These are phyloP conservation scores for Sciurus niger DNA, from an alignment of 2,113 vertebrate species.

Conservation along the genomic window DNA sequence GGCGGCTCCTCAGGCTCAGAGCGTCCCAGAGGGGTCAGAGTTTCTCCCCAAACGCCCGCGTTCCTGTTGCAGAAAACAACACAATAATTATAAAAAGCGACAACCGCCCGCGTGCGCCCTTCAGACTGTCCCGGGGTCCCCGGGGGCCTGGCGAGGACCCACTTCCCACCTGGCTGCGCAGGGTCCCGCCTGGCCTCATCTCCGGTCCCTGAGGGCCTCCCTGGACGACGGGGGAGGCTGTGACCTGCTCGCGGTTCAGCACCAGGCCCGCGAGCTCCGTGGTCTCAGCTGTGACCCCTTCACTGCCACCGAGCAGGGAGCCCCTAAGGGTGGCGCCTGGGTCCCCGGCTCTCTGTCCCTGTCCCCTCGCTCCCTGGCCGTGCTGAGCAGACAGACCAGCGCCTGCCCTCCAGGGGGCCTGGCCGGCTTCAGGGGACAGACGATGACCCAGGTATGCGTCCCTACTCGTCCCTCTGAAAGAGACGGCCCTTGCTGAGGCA, in stretches of 20 bases:
- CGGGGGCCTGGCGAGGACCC: neutral
- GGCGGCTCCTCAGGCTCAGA: neutral
- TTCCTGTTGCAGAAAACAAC: neutral
- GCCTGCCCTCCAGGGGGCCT: neutral
- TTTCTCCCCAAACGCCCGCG: too few relatives aligned
- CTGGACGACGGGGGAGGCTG: fast-evolving
- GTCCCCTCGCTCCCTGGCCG: neutral
- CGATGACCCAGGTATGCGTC: too few relatives aligned
- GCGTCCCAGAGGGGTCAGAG: neutral
- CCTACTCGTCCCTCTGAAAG: neutral
- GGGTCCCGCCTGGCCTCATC: neutral
- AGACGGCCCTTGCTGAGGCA: neutral
- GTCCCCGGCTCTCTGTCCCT: neutral
- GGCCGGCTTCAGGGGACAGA: neutral
- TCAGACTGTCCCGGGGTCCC: too few relatives aligned
- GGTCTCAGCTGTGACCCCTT: neutral
- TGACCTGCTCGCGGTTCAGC: fast-evolving
- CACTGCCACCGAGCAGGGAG: neutral
- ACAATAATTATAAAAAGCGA: neutral
- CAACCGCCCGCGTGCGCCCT: too few relatives aligned
- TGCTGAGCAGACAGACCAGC: neutral
- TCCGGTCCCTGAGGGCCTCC: fast-evolving
- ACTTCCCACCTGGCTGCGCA: too few relatives aligned
- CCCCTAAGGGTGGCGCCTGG: neutral
- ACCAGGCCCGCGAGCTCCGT: neutral